These are phyloP conservation scores for Drosophila elegans DNA, from an alignment of 1,140 invertebrate genomes.

Conservation along the genomic window DNA sequence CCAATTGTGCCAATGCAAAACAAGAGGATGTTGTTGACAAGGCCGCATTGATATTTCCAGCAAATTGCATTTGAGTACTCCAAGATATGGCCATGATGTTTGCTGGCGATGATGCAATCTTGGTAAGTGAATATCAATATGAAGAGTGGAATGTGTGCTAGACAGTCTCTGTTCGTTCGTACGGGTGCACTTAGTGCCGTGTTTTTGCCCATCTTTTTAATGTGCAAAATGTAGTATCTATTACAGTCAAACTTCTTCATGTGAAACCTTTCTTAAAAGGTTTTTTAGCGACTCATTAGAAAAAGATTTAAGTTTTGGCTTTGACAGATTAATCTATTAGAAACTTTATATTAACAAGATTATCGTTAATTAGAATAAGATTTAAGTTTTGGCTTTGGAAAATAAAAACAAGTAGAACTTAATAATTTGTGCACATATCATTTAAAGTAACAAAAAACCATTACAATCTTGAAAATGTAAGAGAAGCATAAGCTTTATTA, in stretches of 20 bases:
- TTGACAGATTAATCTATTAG: too few relatives aligned
- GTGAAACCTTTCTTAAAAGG: not conserved
- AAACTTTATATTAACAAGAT: too few relatives aligned
- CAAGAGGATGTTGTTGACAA: conserved; percentile 25
- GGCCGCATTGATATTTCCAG: conserved; percentile 11
- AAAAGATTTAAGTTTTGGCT: not conserved
- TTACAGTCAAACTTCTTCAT: not conserved
- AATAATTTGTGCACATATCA: too few relatives aligned
- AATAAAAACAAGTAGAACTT: too few relatives aligned
- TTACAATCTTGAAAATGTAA: too few relatives aligned
- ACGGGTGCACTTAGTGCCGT: not conserved
- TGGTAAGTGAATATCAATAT: conserved; percentile 28
- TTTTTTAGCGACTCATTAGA: not conserved
- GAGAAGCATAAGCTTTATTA: too few relatives aligned
- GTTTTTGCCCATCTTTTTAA: conserved; percentile 2
- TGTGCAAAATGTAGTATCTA: conserved; percentile 2
- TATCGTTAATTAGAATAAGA: too few relatives aligned
- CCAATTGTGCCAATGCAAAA: conserved; percentile 43
- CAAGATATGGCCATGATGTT: conserved; percentile 14
- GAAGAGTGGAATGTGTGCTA: conserved; percentile 7
- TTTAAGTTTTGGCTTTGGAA: too few relatives aligned
- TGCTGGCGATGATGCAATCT: conserved; percentile 36
- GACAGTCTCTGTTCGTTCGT: conserved; percentile 1
- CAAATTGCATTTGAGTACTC: conserved; percentile 27
- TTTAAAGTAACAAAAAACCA: too few relatives aligned